These are phyloP conservation scores for Cyrtorhinus lividipennis DNA, from an alignment of 1,140 invertebrate genomes.

Conservation along the genomic window DNA sequence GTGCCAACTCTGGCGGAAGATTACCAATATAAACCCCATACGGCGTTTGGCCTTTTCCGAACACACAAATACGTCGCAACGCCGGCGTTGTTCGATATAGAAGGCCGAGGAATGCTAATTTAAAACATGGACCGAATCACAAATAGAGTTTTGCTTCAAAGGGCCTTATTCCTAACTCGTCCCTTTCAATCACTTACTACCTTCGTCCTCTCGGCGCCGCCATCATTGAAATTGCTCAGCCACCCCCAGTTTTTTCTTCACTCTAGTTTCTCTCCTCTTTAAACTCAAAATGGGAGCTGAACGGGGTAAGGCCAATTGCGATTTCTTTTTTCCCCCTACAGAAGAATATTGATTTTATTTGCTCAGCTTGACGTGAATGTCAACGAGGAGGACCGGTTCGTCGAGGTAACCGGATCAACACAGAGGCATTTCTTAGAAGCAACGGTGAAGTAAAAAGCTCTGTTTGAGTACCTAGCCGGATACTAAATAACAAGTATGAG, in stretches of 20 bases:
- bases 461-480: too few species aligned
- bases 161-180: not conserved
- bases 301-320: not conserved
- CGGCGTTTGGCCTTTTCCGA: not conserved
- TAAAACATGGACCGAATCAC: constrained; percentile 5
- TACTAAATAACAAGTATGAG: too few species aligned
- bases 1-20: constrained; percentile 9
- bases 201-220: not conserved
- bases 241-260: not conserved
- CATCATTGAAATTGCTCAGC: not conserved
- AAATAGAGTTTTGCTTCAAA: constrained; percentile 5
- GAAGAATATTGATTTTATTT: not conserved
- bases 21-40: constrained; percentile 6
- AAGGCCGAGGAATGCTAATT: not conserved
- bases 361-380: too few species aligned
- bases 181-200: constrained; percentile 6
- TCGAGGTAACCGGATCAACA: too few species aligned
- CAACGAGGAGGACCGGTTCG: too few species aligned
- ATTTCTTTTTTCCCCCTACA: not conserved
- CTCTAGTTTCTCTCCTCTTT: not conserved
- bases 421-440: too few species aligned
- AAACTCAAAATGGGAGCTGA: not conserved
- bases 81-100: not conserved
- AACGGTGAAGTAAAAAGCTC: too few species aligned
- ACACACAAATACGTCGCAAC: not conserved